A percentile compares a stretch with the other conserved stretches of the same genome.
phyloP scores from a whole-genome alignment of 2,888 invertebrate genomes.

The Carcina quercana region DNA sequence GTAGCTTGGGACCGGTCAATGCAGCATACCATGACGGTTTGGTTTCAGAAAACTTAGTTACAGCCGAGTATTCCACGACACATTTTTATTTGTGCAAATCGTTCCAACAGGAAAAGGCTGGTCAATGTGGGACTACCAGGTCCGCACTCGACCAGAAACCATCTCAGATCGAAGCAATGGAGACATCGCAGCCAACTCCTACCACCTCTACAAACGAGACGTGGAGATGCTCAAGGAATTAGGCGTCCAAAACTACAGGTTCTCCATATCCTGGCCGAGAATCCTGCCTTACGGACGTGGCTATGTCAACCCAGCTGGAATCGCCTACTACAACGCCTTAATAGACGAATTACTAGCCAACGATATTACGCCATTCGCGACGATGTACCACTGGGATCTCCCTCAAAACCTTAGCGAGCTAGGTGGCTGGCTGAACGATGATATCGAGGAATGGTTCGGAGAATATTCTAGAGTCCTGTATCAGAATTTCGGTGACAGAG shows the following conservation, averaged over 20 bases:
- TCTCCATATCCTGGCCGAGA: slow-evolving; percentile 75
- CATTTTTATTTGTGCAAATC: no score
- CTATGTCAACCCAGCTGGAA: slow-evolving; percentile 65
- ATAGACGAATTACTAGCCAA: slow-evolving; percentile 73
- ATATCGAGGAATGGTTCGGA: slow-evolving; percentile 48
- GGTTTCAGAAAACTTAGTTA: no score
- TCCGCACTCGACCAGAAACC: slow-evolving; percentile 48
- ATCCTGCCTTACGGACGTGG: slow-evolving; percentile 71
- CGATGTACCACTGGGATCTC: slow-evolving; percentile 66
- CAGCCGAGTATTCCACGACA: no score
- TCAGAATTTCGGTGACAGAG: slow-evolving; percentile 52
- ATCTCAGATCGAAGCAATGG: slow-evolving; percentile 66
- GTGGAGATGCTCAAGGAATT: slow-evolving; percentile 44
- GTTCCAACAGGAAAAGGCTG: slow-evolving; percentile 57
- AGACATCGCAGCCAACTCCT: slow-evolving; percentile 71
- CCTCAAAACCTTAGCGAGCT: slow-evolving; percentile 57
- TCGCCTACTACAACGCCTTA: slow-evolving; percentile 76
- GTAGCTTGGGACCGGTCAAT: no score
- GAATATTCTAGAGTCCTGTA: slow-evolving; percentile 54
- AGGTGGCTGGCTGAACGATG: slow-evolving; percentile 60
- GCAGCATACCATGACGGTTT: no score
- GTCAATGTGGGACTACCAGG: slow-evolving; percentile 74
- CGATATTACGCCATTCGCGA: slow-evolving; percentile 73
- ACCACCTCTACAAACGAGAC: slow-evolving; percentile 70
- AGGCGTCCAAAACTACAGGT: slow-evolving; percentile 57